A percentile compares a stretch with the other conserved stretches of the same genome.
Evolutionary conservation across 2,797 vertebrate genomes (phyloP).

Genomic region (Onychomys arenicola): DNA sequence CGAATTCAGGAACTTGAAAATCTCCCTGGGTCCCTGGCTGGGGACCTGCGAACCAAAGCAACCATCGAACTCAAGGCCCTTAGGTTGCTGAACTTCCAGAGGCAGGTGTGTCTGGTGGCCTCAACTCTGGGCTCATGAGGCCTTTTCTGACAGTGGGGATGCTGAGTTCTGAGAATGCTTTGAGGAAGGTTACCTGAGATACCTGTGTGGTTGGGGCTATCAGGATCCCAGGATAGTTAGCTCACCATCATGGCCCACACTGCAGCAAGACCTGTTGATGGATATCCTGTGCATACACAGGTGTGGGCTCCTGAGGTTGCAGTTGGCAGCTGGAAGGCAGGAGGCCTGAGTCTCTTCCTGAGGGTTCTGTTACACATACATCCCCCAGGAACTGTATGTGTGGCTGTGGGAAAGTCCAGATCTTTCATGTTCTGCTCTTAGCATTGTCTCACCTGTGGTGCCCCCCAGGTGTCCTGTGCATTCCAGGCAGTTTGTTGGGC

Average conservation of each 20-base stretch:
- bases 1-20: conserved; percentile 98
- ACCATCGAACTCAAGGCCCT: conserved; percentile 98
- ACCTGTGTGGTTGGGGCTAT: not conserved
- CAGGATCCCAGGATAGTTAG: rapidly evolving
- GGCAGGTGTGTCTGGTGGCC: conserved; percentile 90
- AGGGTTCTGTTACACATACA: not conserved
- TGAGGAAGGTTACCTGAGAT: too few species aligned
- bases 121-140: not conserved
- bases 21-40: conserved; percentile 95
- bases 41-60: conserved; percentile 97
- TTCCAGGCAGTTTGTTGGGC: not conserved
- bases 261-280: not conserved
- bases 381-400: not conserved
- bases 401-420: not conserved
- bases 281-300: too few species aligned
- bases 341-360: not conserved
- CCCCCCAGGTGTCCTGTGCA: rapidly evolving
- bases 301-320: not conserved
- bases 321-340: not conserved
- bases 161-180: not conserved
- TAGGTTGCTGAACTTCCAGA: conserved; percentile 97
- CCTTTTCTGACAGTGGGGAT: not conserved
- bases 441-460: rapidly evolving
- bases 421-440: not conserved
- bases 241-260: not conserved